These are phyloP conservation scores for Mus pahari DNA, from an alignment of 2,113 vertebrate genomes.

Conservation along the genomic window DNA sequence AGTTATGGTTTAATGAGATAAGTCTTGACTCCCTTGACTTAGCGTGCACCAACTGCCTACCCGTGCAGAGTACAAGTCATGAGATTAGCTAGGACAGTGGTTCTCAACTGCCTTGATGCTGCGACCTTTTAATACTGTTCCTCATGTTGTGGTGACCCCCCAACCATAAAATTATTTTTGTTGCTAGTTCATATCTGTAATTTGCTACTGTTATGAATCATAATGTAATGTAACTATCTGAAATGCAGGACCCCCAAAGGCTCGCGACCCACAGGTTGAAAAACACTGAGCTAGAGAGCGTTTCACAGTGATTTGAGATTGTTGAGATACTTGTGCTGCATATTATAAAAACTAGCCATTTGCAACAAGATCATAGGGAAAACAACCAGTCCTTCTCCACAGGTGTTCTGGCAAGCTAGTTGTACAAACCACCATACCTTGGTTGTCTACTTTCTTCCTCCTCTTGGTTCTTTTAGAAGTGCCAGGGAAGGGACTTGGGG, in stretches of 20 bases:
- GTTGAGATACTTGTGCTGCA: neutral
- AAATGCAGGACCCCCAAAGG: neutral
- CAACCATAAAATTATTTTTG: neutral
- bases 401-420: neutral
- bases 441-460: neutral
- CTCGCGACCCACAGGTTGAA: neutral
- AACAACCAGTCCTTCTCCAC: neutral
- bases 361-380: neutral
- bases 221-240: neutral
- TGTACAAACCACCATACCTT: neutral
- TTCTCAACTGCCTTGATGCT: too few relatives aligned
- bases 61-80: neutral
- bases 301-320: neutral
- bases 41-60: neutral
- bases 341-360: constrained; percentile 3
- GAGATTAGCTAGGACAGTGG: neutral
- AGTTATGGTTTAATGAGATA: neutral
- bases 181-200: neutral
- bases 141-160: neutral
- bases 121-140: too few relatives aligned
- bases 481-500: neutral
- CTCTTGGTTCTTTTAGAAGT: neutral
- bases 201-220: neutral
- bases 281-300: neutral
- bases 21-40: neutral